phyloP scores from a whole-genome alignment of 2,797 vertebrate species.

The Sebastolobus alascanus region DNA sequence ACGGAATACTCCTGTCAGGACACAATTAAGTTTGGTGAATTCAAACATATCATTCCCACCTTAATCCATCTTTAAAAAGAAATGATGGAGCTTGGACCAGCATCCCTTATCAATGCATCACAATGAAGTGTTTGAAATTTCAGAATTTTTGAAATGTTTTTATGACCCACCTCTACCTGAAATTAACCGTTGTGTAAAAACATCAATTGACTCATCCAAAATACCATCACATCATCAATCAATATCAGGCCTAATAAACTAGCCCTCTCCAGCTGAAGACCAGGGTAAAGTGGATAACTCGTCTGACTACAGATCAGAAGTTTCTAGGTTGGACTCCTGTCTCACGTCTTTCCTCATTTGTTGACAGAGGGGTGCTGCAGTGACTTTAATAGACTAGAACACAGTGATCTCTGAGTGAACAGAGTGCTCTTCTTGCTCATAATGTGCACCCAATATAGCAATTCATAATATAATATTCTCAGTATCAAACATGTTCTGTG shows the following conservation, averaged over 20 bases:
- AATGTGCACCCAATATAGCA: not conserved
- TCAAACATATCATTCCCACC: not conserved
- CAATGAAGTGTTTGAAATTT: not conserved
- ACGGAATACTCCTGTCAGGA: not conserved
- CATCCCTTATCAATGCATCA: not conserved
- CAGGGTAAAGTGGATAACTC: constrained; percentile 10
- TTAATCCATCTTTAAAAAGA: not conserved
- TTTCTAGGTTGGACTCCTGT: constrained; percentile 74
- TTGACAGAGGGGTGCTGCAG: not conserved
- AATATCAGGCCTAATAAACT: no score
- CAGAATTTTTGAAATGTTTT: no score
- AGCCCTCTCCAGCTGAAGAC: no score
- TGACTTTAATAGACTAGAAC: not conserved
- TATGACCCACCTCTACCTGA: no score
- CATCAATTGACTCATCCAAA: no score
- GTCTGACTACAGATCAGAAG: constrained; percentile 75
- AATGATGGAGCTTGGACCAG: not conserved
- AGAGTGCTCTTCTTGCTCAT: not conserved
- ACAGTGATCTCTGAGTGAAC: not conserved
- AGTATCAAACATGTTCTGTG: not conserved
- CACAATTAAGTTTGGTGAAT: not conserved
- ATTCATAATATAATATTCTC: not conserved
- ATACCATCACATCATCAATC: no score
- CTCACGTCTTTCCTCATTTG: not conserved
- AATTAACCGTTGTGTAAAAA: no score